phyloP scores from a whole-genome alignment of 2,888 invertebrate genomes.

The Venustoraphidia nigricollis region DNA sequence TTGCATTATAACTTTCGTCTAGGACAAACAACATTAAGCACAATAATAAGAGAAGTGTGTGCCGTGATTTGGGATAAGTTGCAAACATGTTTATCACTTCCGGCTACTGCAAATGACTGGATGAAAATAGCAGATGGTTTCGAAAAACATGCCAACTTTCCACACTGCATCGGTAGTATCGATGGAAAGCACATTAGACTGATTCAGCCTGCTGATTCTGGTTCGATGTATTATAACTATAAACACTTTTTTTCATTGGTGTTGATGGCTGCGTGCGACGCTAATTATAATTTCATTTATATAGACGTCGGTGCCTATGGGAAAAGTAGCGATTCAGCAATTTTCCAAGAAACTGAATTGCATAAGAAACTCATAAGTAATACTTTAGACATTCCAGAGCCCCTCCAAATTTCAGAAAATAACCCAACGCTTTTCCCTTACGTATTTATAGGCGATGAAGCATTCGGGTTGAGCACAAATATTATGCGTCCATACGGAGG shows the following conservation, averaged over 20 bases:
- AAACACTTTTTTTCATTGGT: constrained; percentile 14
- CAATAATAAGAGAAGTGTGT: too few species aligned
- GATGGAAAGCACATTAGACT: background rate
- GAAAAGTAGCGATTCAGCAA: constrained; percentile 14
- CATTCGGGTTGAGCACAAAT: constrained; percentile 6
- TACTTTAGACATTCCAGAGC: constrained; percentile 4
- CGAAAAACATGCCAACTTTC: constrained; percentile 5
- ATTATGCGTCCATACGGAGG: constrained; percentile 6
- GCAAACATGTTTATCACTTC: too few species aligned
- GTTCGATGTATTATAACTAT: constrained; percentile 2
- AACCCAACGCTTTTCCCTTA: constrained; percentile 2
- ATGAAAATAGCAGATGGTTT: constrained; percentile 1
- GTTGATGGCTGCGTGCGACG: constrained; percentile 11
- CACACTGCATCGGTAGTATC: constrained; percentile 3
- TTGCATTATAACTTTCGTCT: too few species aligned
- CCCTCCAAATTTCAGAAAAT: background rate
- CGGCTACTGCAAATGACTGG: constrained; percentile 2
- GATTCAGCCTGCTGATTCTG: constrained; percentile 1
- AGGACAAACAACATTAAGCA: too few species aligned
- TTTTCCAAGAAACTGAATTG: constrained; percentile 16
- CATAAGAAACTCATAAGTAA: constrained; percentile 9
- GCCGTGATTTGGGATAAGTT: too few species aligned
- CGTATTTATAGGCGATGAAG: constrained; percentile 7
- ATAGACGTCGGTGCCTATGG: constrained; percentile 16
- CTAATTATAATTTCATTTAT: constrained; percentile 12